These are phyloP conservation scores for Alectura lathami DNA, from an alignment of 2,113 vertebrate genomes.

Conservation along the genomic window DNA sequence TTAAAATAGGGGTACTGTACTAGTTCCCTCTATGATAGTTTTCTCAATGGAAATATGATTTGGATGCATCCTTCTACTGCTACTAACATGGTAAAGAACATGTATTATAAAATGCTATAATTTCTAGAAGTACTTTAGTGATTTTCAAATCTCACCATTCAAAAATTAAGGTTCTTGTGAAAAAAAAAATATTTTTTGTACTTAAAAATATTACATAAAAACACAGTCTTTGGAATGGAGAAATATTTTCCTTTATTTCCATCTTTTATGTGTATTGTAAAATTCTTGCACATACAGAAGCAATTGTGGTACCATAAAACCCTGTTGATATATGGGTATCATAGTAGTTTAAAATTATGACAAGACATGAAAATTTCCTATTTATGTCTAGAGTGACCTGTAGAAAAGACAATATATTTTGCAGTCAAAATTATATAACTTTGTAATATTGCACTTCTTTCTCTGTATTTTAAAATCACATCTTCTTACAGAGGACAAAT, in stretches of 20 bases:
- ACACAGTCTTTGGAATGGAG: neutral
- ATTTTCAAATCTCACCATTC: neutral
- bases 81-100: neutral
- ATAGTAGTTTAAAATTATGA: neutral
- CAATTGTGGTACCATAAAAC: neutral
- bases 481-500: neutral
- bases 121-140: neutral
- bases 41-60: neutral
- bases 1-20: neutral
- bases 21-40: neutral
- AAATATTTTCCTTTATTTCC: neutral
- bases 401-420: neutral
- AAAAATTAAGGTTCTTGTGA: neutral
- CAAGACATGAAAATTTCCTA: neutral
- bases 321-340: neutral
- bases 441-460: neutral
- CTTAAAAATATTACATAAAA: neutral
- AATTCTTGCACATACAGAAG: neutral
- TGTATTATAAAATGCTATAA: neutral
- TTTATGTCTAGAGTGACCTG: neutral
- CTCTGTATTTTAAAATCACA: neutral
- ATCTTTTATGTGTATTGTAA: neutral
- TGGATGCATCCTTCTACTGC: neutral
- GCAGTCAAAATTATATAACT: neutral
- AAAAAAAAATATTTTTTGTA: neutral